A percentile compares a stretch with the other conserved stretches of the same genome.
Conservation (phyloP, 2,113 vertebrate species). For the Pluvialis apricaria region DNA sequence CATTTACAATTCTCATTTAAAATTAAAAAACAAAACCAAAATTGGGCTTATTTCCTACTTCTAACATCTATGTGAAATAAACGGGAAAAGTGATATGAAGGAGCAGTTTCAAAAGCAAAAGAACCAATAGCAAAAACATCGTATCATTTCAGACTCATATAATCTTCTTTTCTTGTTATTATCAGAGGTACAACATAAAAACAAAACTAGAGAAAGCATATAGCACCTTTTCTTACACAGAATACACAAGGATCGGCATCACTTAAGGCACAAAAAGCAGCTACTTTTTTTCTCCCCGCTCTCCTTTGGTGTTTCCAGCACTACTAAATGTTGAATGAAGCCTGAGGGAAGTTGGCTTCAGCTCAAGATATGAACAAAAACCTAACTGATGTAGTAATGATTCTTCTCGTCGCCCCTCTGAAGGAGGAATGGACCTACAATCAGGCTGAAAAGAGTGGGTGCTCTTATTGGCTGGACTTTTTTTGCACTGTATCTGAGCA, state of each 20-base stretch:
- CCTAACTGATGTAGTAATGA: not conserved
- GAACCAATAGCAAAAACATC: not conserved
- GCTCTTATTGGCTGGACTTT: not conserved
- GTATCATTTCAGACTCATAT: not conserved
- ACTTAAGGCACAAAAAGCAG: conserved; percentile 32
- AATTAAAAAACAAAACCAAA: not conserved
- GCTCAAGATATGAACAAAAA: conserved; percentile 49
- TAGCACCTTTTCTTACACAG: not conserved
- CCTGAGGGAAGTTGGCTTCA: conserved; percentile 60
- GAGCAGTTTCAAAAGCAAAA: conserved; percentile 4
- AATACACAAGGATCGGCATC: conserved; percentile 1
- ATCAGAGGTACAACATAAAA: conserved; percentile 49
- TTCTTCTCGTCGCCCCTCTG: not conserved
- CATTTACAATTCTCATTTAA: not conserved
- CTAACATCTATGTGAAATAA: not conserved
- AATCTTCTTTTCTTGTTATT: conserved; percentile 27
- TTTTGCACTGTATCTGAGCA: not conserved
- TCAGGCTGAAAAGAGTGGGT: not conserved
- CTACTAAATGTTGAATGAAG: conserved; percentile 56
- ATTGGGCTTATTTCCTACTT: not conserved
- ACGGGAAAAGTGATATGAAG: not conserved
- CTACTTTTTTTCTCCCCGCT: not conserved
- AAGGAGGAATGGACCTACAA: not conserved
- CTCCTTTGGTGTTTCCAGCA: conserved; percentile 28
- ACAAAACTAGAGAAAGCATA: not conserved